Conservation (phyloP, 1,140 invertebrate genomes). For the Physella acuta region DNA sequence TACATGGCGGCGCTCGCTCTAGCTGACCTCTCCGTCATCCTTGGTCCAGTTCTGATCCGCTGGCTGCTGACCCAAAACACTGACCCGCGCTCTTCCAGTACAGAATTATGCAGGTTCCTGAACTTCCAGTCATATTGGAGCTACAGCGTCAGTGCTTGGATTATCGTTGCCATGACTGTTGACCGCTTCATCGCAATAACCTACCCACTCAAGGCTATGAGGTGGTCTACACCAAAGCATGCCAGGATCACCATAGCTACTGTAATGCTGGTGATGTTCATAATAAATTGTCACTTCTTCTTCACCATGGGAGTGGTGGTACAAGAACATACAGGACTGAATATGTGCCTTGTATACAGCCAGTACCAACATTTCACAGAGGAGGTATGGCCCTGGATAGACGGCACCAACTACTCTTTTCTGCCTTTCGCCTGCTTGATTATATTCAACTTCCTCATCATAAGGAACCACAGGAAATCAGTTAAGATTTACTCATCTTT, state of each 20-base stretch:
- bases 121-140: conserved; percentile 40
- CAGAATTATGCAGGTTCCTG: conserved; percentile 32
- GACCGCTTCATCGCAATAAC: conserved; percentile 45
- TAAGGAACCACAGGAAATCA: conserved; percentile 37
- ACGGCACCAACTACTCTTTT: conserved; percentile 48
- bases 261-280: conserved; percentile 29
- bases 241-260: conserved; percentile 29
- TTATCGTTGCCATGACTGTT: conserved; percentile 51
- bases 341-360: conserved; percentile 25
- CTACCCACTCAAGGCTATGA: conserved; percentile 40
- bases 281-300: conserved; percentile 39
- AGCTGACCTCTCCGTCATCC: conserved; percentile 45
- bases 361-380: conserved; percentile 33
- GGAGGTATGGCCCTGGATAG: conserved; percentile 46
- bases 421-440: conserved; percentile 43
- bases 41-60: conserved; percentile 34
- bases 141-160: conserved; percentile 45
- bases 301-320: conserved; percentile 31
- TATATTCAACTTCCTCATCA: conserved; percentile 49
- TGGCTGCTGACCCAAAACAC: conserved; percentile 33
- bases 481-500: conserved; percentile 24
- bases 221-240: conserved; percentile 27
- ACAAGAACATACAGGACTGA: neutral
- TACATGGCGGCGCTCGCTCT: conserved; percentile 51
- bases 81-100: conserved; percentile 27